Evolutionary conservation across 2,113 vertebrate genomes (phyloP), one percentile per base, ranked within the genome.

Genomic region (Nyctibius bracteatus): DNA sequence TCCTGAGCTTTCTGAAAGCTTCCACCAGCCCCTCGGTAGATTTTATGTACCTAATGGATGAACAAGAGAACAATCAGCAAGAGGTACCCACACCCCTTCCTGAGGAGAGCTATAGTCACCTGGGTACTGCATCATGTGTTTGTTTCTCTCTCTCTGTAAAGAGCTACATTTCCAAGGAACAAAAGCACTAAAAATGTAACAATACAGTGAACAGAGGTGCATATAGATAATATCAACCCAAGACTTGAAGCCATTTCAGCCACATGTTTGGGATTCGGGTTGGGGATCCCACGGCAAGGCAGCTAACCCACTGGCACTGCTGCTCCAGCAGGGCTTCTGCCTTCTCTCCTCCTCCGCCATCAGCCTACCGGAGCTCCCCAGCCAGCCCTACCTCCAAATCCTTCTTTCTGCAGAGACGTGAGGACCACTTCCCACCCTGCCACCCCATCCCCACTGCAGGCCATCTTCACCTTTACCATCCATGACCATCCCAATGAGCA

Each of bases 1-100:
- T 99, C 98, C 96, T 99, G 98, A 14, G 99, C 99, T 55, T 98
- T 99, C 97, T 98, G 96, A 77, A 99, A 94, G 89, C 99, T 99
- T 24, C 99, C 99, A 0, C 99, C 99, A 1, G 92, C 97, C 3
- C 99, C 99, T 16, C 99, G 98, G 96, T 99, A 99, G 95, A 99
- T 94, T 86, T 98, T 98, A 95, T 99, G 99, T 41, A 99, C 99
- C 99, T 99, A 8, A 20, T 10, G n/a, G n/a, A 41, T 12, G 43
- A 74, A 57, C 20, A 54, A 54, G 61, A 43, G 66, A n/a, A 63
- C 9, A 59, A 43, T 94, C 83, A 93, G 72, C n/a, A 68, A 9
- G 35, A 75, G 49, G 37, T 11, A 44, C n/a, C 33, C 24, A 30
- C 15, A 17, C 24, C 57, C 55, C 24, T 39, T 35, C 44, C 79